These are phyloP conservation scores for Oxyura jamaicensis DNA, from an alignment of 2,113 vertebrate species.

Conservation along the genomic window DNA sequence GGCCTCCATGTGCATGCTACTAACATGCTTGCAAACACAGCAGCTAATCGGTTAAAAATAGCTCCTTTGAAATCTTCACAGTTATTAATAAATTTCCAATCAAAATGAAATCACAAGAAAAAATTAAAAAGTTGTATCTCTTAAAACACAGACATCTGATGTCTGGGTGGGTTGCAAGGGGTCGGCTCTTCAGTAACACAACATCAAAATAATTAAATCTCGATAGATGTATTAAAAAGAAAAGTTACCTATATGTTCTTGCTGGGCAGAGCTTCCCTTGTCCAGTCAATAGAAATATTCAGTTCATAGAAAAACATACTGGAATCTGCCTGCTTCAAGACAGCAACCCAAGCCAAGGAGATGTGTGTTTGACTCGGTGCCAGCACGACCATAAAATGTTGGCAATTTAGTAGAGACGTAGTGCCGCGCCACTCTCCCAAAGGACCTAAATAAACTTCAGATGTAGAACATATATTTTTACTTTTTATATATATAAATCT, in stretches of 20 bases:
- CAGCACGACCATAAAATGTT: slow-evolving; percentile 80
- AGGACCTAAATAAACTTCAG: slow-evolving; percentile 86
- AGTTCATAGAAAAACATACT: slow-evolving; percentile 58
- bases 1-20: rapidly evolving
- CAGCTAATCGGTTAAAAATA: neutral
- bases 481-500: slow-evolving; percentile 61
- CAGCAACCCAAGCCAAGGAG: slow-evolving; percentile 55
- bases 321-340: slow-evolving; percentile 62
- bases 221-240: neutral
- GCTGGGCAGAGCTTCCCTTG: slow-evolving; percentile 10
- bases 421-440: slow-evolving; percentile 78
- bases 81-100: neutral
- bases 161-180: neutral
- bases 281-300: slow-evolving; percentile 67
- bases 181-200: neutral
- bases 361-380: slow-evolving; percentile 78
- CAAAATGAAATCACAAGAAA: neutral
- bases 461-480: slow-evolving; percentile 79
- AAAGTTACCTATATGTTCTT: slow-evolving; percentile 11
- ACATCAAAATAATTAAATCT: slow-evolving; percentile 35
- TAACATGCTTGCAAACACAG: neutral
- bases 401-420: slow-evolving; percentile 83
- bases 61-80: neutral
- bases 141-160: neutral
- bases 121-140: neutral